These are phyloP conservation scores for Linnaemya tessellans DNA, from an alignment of 2,888 invertebrate genomes.

Conservation along the genomic window DNA sequence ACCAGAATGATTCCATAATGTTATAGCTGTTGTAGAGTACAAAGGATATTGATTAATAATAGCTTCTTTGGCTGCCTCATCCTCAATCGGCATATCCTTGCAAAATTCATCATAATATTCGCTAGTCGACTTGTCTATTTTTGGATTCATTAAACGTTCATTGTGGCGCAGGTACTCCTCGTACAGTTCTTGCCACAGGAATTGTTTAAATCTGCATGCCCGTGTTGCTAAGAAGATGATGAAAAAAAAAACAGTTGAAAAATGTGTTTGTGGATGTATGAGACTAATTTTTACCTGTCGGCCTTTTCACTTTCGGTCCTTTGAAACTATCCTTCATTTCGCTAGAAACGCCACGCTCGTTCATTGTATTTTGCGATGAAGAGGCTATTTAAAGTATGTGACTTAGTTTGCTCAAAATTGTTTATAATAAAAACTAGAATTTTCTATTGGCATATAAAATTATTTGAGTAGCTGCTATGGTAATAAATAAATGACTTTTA, in stretches of 20 bases:
- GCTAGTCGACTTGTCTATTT: constrained; percentile 69
- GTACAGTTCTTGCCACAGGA: constrained; percentile 80
- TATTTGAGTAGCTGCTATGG: constrained; percentile 37
- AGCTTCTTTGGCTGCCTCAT: constrained; percentile 75
- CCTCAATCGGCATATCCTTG: constrained; percentile 75
- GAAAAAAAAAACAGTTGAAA: not conserved
- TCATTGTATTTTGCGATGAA: constrained; percentile 41
- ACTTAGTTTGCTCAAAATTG: too few species aligned
- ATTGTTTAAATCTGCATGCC: constrained; percentile 78
- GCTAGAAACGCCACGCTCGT: constrained; percentile 63
- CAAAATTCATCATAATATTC: constrained; percentile 81
- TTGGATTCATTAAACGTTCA: constrained; percentile 68
- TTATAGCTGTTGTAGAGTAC: constrained; percentile 79
- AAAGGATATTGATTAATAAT: constrained; percentile 79
- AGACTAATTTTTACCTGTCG: constrained; percentile 73
- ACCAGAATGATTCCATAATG: constrained; percentile 80
- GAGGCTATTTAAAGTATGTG: not conserved
- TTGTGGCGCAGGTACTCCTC: constrained; percentile 79
- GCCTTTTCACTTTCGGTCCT: constrained; percentile 77
- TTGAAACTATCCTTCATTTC: constrained; percentile 74
- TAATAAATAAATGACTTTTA: constrained; percentile 6
- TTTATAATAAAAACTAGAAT: not conserved
- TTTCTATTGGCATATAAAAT: constrained; percentile 26
- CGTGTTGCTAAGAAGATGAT: constrained; percentile 76
- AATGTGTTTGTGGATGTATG: not conserved